Evolutionary conservation across 2,797 vertebrate genomes (phyloP), one percentile per base, ranked within the genome.

Genomic region (Melanotaenia boesemani): DNA sequence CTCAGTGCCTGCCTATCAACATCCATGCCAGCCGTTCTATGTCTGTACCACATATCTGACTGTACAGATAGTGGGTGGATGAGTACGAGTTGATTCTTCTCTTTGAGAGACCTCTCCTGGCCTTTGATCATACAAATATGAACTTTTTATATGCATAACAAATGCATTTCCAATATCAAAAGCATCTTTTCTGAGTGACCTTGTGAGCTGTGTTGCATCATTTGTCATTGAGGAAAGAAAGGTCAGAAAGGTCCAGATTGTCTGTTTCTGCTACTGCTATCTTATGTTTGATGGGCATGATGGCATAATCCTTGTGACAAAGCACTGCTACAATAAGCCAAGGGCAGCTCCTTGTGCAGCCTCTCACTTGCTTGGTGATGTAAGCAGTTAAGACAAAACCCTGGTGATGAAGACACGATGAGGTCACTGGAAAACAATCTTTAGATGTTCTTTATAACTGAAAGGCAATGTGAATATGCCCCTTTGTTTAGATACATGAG

Each of bases 1-100:
- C 61, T 50, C 55, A 4, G 37, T 34, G 64, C 34, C 69, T 70
- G 72, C 64, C 63, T 59, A 68, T 72, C 61, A 37, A 70, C 78
- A 60, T 73, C 62, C 44, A 44, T 18, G 12, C 60, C 68, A 52
- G 65, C 64, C 52, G 48, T 60, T 57, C 71, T 77, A 41, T 22
- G 72, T 78, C 67, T 68, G 37, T n/a, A 67, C 44, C 75, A 70
- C 58, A 71, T 75, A 22, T 75, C 56, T 63, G 60, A 52, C 60
- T 71, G 74, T 46, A 48, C 44, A 77, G 73, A 68, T 72, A 72
- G 85, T 82, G 84, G 82, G 81, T 30, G 80, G 78, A 78, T 56
- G 65, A 76, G 70, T 60, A 26, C 24, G 58, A 66, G 70, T 63
- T 58, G 67, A 77, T 34, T 70, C 65, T 34, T 63, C 59, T 80